phyloP scores from a whole-genome alignment of 2,113 vertebrate genomes.

The Accipiter virgatus region DNA sequence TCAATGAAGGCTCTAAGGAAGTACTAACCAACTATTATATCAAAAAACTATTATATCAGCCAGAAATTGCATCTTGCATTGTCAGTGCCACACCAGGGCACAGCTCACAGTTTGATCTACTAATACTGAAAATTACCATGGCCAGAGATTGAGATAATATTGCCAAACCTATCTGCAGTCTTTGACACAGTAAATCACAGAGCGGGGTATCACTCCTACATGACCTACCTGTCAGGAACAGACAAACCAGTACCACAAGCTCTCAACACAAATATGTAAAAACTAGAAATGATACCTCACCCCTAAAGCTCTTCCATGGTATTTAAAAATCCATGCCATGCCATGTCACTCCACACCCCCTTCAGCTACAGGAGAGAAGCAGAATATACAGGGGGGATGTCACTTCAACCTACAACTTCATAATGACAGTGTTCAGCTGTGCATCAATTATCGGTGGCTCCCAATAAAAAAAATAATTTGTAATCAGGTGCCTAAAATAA shows the following conservation, averaged over 20 bases:
- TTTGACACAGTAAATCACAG: neutral
- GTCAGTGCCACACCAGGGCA: neutral
- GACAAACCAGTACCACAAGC: neutral
- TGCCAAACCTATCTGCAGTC: neutral
- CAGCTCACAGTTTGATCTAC: neutral
- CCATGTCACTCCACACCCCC: accelerated
- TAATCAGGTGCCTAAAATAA: neutral
- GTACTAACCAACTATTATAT: neutral
- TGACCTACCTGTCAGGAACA: neutral
- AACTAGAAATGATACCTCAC: neutral
- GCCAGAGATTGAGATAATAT: neutral
- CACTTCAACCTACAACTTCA: neutral
- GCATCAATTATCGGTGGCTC: neutral
- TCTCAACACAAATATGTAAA: neutral
- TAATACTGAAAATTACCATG: neutral
- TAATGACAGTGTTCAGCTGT: neutral
- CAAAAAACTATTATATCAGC: neutral
- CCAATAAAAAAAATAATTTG: neutral
- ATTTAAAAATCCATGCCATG: neutral
- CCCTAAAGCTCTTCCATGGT: neutral
- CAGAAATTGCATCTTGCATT: neutral
- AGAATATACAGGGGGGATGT: neutral
- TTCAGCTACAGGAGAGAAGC: neutral
- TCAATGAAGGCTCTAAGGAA: neutral
- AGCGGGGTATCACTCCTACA: too few species aligned